phyloP scores from a whole-genome alignment of 2,888 invertebrate species.

The Dermolepida albohirtum region DNA sequence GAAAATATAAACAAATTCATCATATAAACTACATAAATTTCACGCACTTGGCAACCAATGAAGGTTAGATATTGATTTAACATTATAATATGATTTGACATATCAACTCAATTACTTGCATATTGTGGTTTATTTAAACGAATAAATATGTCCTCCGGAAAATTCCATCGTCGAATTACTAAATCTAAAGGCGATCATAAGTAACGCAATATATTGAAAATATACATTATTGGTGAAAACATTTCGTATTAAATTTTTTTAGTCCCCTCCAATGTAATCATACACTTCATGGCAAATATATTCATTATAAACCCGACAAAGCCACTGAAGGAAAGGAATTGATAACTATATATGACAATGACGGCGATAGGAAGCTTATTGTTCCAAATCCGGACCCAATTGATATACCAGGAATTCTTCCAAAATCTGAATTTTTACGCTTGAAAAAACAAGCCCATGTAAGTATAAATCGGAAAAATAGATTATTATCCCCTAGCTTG shows the following conservation, averaged over 20 bases:
- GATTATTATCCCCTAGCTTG: no score
- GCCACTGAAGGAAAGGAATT: conserved; percentile 57
- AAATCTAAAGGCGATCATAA: conserved; percentile 40
- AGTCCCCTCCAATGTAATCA: conserved; percentile 59
- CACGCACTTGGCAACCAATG: no score
- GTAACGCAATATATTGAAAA: conserved; percentile 11
- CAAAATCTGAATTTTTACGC: conserved; percentile 71
- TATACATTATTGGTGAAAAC: background rate
- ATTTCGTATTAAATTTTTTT: conserved; percentile 29
- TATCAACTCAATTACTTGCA: no score
- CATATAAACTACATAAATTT: no score
- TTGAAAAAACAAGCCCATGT: conserved; percentile 72
- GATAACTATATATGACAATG: conserved; percentile 53
- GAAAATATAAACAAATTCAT: no score
- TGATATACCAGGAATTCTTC: conserved; percentile 71
- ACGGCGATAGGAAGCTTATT: conserved; percentile 66
- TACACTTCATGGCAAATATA: conserved; percentile 57
- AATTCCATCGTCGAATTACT: conserved; percentile 39
- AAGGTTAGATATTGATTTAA: no score
- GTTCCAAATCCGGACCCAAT: conserved; percentile 69
- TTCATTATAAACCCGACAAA: conserved; percentile 57
- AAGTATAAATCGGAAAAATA: conserved; percentile 40
- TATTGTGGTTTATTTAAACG: no score
- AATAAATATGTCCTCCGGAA: conserved; percentile 38
- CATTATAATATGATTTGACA: no score